Evolutionary conservation across 2,797 vertebrate species (phyloP).

Genomic region (Diceros bicornis): DNA sequence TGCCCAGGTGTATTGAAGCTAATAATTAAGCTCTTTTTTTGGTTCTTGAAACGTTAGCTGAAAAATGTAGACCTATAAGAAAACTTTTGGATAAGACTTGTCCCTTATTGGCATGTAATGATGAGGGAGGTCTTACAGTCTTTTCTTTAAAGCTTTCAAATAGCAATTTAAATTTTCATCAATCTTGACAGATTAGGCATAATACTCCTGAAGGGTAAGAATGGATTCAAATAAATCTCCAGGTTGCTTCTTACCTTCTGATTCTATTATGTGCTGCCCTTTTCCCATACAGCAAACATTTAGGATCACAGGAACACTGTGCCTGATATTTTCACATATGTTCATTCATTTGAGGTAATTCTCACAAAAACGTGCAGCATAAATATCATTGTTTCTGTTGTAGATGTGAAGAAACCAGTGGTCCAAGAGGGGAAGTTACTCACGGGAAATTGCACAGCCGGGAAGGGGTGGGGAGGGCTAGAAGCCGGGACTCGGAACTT

Average conservation of each 20-base stretch:
- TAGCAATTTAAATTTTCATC: conserved; percentile 36
- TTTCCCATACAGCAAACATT: background rate
- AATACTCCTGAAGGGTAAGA: background rate
- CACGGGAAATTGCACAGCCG: background rate
- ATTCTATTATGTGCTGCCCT: background rate
- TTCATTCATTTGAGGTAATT: conserved; percentile 24
- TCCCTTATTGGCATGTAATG: background rate
- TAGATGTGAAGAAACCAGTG: background rate
- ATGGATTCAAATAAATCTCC: conserved; percentile 62
- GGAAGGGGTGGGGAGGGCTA: background rate
- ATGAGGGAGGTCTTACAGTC: background rate
- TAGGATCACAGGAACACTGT: background rate
- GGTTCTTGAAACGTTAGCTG: conserved; percentile 33
- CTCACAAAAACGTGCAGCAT: background rate
- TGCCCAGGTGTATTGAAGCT: background rate
- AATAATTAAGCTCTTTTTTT: conserved; percentile 10
- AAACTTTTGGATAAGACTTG: conserved; percentile 27
- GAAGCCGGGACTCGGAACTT: background rate
- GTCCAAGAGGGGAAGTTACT: background rate
- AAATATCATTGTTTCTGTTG: background rate
- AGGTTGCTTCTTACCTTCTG: background rate
- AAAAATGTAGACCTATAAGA: background rate
- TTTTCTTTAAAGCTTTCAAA: conserved; percentile 52
- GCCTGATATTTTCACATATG: background rate
- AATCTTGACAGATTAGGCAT: conserved; percentile 17